Percentiles rank a stretch among this genome's conserved stretches.
These are phyloP conservation scores for Meleagris gallopavo DNA, from an alignment of 2,113 vertebrate genomes.

Conservation along the genomic window DNA sequence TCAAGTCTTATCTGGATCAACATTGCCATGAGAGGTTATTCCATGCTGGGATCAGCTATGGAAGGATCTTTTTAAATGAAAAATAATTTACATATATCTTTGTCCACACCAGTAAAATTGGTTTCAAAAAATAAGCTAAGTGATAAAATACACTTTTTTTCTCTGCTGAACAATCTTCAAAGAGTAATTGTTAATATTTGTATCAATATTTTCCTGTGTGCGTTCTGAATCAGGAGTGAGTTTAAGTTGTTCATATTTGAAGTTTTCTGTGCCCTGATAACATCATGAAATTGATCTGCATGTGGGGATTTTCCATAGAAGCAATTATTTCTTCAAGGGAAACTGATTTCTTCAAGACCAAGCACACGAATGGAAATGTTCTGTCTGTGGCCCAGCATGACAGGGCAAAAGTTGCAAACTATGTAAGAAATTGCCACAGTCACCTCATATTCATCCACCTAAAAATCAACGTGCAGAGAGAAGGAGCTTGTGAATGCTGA, in stretches of 20 bases:
- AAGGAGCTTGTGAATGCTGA: neutral
- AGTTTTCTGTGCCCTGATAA: neutral
- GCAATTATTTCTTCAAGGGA: conserved; percentile 8
- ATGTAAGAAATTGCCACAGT: neutral
- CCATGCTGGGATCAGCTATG: neutral
- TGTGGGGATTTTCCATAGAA: neutral
- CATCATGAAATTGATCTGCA: neutral
- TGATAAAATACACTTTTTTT: neutral
- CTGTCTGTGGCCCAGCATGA: neutral
- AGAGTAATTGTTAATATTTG: neutral
- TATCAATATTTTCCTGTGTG: neutral
- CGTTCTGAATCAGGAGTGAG: neutral
- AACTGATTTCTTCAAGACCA: neutral
- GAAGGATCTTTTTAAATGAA: neutral
- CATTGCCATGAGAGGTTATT: neutral
- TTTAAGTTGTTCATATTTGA: neutral
- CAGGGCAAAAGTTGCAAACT: neutral
- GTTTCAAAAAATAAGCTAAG: neutral
- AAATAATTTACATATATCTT: neutral
- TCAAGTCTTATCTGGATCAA: neutral
- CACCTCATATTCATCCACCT: neutral
- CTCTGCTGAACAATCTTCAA: neutral
- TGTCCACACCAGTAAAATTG: neutral
- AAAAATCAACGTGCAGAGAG: rapidly evolving
- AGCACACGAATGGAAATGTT: neutral